Conservation (phyloP, 2,888 invertebrate genomes). For the Panzeria rudis region DNA sequence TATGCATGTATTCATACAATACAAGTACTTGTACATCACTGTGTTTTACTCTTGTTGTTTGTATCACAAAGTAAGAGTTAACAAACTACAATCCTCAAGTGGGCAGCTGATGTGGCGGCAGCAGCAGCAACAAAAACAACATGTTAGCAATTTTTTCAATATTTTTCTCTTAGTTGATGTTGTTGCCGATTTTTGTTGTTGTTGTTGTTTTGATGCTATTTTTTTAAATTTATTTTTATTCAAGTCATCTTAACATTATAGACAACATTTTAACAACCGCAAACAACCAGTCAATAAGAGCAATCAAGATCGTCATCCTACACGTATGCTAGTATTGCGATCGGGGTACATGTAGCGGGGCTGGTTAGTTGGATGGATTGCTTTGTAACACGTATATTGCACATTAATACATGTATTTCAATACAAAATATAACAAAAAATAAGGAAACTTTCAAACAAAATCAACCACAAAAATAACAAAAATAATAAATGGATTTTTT, state of each 20-base stretch:
- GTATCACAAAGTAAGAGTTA: conserved; percentile 61
- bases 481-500: conserved; percentile 12
- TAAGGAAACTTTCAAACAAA: conserved; percentile 17
- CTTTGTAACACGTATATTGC: conserved; percentile 44
- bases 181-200: conserved; percentile 46
- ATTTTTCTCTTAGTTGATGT: conserved; percentile 23
- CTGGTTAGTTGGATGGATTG: conserved; percentile 53
- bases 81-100: conserved; percentile 70
- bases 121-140: conserved; percentile 44
- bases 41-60: conserved; percentile 35
- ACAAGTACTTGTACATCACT: conserved; percentile 53
- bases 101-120: conserved; percentile 60
- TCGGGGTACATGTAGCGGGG: conserved; percentile 42
- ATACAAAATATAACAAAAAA: neutral
- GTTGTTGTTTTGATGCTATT: conserved; percentile 17
- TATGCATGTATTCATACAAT: conserved; percentile 53
- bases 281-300: conserved; percentile 72
- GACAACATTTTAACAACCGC: conserved; percentile 73
- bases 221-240: conserved; percentile 51
- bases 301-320: conserved; percentile 73
- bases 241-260: conserved; percentile 70
- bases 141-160: conserved; percentile 40
- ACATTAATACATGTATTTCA: conserved; percentile 32
- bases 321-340: conserved; percentile 47
- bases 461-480: conserved; percentile 15